Conservation (phyloP, 2,113 vertebrate species). For the Eurystomus gularis region DNA sequence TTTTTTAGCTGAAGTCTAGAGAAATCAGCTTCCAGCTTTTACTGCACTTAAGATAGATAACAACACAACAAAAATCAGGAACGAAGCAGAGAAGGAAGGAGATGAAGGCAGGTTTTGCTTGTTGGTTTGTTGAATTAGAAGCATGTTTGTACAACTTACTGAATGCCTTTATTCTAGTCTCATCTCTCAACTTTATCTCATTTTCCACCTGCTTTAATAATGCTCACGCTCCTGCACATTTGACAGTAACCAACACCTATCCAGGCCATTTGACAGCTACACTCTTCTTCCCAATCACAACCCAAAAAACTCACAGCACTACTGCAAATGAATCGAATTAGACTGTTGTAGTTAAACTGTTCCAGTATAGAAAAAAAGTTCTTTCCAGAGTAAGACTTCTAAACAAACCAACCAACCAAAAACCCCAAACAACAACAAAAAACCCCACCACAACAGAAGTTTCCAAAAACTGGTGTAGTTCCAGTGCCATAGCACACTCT, state of each 20-base stretch:
- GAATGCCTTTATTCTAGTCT: neutral
- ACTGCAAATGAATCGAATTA: neutral
- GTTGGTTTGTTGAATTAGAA: neutral
- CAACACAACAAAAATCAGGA: neutral
- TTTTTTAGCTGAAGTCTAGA: neutral
- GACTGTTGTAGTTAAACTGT: neutral
- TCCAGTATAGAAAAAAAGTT: neutral
- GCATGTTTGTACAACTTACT: neutral
- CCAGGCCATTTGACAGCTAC: neutral
- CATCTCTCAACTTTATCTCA: neutral
- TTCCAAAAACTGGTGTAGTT: neutral
- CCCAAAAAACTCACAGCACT: neutral
- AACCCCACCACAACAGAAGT: neutral
- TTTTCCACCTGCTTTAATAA: neutral
- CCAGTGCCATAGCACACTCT: conserved; percentile 52
- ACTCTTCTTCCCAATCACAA: neutral
- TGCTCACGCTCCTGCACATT: neutral
- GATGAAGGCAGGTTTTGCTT: neutral
- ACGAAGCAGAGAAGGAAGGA: neutral
- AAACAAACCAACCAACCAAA: neutral
- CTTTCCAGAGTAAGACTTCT: neutral
- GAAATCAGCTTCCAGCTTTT: neutral
- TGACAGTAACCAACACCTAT: neutral
- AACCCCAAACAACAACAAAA: neutral
- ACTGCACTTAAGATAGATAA: neutral